Evolutionary conservation across 2,113 vertebrate species (phyloP), one percentile per base, ranked within the genome.

Genomic region (Marmota flaviventris): DNA sequence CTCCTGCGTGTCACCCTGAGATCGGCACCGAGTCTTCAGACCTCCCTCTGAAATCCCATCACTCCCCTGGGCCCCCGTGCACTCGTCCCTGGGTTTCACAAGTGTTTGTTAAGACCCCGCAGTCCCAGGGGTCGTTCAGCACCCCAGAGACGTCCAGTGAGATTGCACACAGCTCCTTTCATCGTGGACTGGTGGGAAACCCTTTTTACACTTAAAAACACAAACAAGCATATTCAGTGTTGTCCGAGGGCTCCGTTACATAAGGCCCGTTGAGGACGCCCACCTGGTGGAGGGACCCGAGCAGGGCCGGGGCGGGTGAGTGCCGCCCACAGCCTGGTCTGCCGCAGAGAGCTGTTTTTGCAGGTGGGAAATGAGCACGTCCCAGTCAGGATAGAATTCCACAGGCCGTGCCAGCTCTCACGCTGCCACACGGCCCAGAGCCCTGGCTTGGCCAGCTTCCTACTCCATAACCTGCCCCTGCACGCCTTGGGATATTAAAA

Each of bases 351-450:
- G 93, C 95, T 97, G 96, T 95, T 96, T 97, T 94, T 90, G 89
- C 97, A 95, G 97, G 97, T 97, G 97, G 97, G 70, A 85, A 96
- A 88, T 82, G 77, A 97, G 95, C 91, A 8, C 81, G 39, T 94
- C 97, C 96, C 97, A 87, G 89, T 77, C 87, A 77, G 51, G 93
- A 96, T 94, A 95, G 39, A 83, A 92, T 97, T 92, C 94, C 93
- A 17, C 39, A 61, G 93, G 61, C 85, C 58, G 13, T 93, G 96
- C 96, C 98, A 95, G 97, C 2, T 12, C 75, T 95, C 92, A 81
- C 89, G 77, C 24, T 6, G 61, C 61, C 24, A 83, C 95, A 63
- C 51, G 42, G 97, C 63, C 69, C 83, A 10, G 37, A 85, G 75
- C 75, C 82, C 73, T 63, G 45, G 69, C 34, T 87, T 94, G 96